Base-by-base conservation (phyloP, 2,888 invertebrate species). In the Netelia virgata region DNA sequence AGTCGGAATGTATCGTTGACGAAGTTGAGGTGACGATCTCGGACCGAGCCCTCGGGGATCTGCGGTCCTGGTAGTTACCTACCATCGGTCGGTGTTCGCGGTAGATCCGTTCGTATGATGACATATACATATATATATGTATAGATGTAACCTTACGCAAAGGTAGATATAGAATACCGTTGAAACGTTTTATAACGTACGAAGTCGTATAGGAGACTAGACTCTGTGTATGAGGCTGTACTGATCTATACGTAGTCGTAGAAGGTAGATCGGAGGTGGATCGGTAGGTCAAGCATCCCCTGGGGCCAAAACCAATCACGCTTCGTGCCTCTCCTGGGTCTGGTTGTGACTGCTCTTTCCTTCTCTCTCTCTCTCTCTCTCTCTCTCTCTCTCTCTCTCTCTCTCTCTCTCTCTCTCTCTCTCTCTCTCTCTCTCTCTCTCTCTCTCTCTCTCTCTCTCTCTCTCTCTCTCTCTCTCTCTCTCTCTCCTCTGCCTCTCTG, bases 251-350 rank as follows among this genome's bases (percentile, higher is more conserved):
- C 66, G 79, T 55, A 77, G 70, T 72, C 76, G 53, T 16, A 53
- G 75, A 74, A 59, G 85, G 81, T 77, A 69, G 64, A 64, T 20
- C 47, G 63, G 47, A 75, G 68, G 78, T 72, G 57, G 66, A 64
- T 75, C 61, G 80, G 84, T 75, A 82, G 86, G 86, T 88, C 88
- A 88, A 87, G 84, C 72, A 73, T 87, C 87, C 86, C 87, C 76
- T 36, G 85, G 78, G 86, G 77, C 84, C 72, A 85, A 86, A 88
- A 88, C 87, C 87, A 88, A 88, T 88, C 87, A 86, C 86, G 86
- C 80, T 83, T 77, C 76, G 74, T 76, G 68, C 53, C 77, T 83
- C 85, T 85, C 80, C 68, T 53, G 84, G 85, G 86, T 85, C 84
- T 85, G 82, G 84, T 86, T 87, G 85, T 86, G 85, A 84, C 86